Conservation (phyloP, 2,797 vertebrate species). For the Mus spretus region DNA sequence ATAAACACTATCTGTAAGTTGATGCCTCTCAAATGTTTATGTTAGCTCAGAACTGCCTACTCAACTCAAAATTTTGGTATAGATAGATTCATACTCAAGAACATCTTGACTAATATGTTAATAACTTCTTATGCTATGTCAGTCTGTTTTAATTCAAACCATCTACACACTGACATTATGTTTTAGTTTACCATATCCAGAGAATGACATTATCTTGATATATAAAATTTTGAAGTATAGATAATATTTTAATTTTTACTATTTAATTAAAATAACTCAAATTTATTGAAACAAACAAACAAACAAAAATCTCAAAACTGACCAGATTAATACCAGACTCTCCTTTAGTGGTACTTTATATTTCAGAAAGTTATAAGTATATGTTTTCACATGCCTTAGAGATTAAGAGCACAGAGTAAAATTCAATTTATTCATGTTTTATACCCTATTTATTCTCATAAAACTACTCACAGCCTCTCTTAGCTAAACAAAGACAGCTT, state of each 20-base stretch:
- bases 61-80: background rate
- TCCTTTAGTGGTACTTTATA: background rate
- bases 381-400: background rate
- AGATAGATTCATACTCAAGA: background rate
- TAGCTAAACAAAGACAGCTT: background rate
- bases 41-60: background rate
- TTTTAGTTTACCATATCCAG: background rate
- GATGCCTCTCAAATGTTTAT: slow-evolving; percentile 29
- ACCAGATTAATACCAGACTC: background rate
- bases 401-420: background rate
- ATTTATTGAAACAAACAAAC: no score
- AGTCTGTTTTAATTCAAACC: background rate
- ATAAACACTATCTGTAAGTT: background rate
- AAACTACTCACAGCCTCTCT: background rate
- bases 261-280: background rate
- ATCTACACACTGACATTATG: background rate
- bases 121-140: background rate
- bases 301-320: background rate
- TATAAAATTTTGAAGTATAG: background rate
- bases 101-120: background rate
- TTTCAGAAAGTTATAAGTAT: background rate
- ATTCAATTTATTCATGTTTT: background rate
- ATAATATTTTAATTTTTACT: background rate
- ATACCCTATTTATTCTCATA: background rate
- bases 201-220: background rate